Conservation (phyloP, 1,140 invertebrate genomes). For the Euwallacea fornicatus region DNA sequence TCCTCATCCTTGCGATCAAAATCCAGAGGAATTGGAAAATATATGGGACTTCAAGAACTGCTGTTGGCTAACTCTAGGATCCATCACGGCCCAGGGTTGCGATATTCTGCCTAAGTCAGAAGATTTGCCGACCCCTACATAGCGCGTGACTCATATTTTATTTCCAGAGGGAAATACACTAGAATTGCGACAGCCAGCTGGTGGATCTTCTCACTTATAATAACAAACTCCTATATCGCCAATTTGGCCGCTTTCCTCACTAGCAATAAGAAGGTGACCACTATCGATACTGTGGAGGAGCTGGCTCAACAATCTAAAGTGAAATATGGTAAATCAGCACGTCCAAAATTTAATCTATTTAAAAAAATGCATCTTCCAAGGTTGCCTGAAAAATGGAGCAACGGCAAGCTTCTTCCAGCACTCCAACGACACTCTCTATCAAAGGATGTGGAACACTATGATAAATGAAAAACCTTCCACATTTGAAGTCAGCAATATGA, state of each 20-base stretch:
- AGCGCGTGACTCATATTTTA: neutral
- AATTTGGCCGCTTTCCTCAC: constrained; percentile 95
- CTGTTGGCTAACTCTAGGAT: constrained; percentile 77
- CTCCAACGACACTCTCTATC: constrained; percentile 72
- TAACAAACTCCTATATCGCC: constrained; percentile 95
- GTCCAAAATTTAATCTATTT: too few relatives aligned
- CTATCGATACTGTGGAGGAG: constrained; percentile 76
- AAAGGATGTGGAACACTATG: constrained; percentile 75
- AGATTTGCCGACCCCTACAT: neutral
- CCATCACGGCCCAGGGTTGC: constrained; percentile 79
- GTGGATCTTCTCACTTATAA: constrained; percentile 97
- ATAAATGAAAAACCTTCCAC: constrained; percentile 74
- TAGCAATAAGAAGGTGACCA: constrained; percentile 75
- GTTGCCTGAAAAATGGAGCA: constrained; percentile 69
- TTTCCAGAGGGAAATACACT: constrained; percentile 67
- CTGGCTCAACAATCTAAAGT: constrained; percentile 92
- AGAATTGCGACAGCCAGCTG: constrained; percentile 84
- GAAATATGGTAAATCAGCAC: constrained; percentile 56
- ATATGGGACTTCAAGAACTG: constrained; percentile 75
- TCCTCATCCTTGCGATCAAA: constrained; percentile 80
- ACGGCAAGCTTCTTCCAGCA: constrained; percentile 73
- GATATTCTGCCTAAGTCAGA: constrained; percentile 77
- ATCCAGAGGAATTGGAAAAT: constrained; percentile 79
- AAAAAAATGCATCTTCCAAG: neutral
- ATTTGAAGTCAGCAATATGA: constrained; percentile 76